A percentile compares a stretch with the other conserved stretches of the same genome.
Evolutionary conservation across 2,888 invertebrate genomes (phyloP).

Genomic region (Pristionchus maxplancki): DNA sequence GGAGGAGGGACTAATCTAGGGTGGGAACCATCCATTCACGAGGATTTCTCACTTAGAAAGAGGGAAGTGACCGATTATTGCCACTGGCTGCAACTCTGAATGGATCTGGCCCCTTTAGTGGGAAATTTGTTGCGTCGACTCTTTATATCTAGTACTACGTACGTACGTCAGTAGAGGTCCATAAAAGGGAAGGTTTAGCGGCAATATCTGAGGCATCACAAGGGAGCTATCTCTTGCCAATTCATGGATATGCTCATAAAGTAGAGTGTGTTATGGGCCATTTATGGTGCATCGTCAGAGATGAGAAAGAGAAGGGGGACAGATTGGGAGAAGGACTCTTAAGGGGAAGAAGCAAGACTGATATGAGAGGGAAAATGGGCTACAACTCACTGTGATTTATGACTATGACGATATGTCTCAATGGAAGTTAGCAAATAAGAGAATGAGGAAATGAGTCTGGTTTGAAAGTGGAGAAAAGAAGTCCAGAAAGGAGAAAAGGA

Average conservation of each 20-base stretch:
- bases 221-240: slow-evolving; percentile 3
- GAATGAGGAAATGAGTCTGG: not conserved
- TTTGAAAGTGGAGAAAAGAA: too few relatives aligned
- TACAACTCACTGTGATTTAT: slow-evolving; percentile 6
- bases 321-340: slow-evolving; percentile 2
- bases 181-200: not conserved
- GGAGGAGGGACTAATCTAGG: not conserved
- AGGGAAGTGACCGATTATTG: slow-evolving; percentile 17
- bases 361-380: slow-evolving; percentile 14
- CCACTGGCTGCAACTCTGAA: not conserved
- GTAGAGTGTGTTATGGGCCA: slow-evolving; percentile 30
- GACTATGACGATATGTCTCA: not conserved
- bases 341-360: not conserved
- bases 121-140: not conserved
- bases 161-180: not conserved
- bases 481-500: not conserved
- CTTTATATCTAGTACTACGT: not conserved
- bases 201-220: not conserved
- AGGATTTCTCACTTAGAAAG: not conserved
- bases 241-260: slow-evolving; percentile 24
- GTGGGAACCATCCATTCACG: not conserved
- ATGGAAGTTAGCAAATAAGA: not conserved
- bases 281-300: slow-evolving; percentile 2
- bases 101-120: not conserved
- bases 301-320: not conserved